These are phyloP conservation scores for Gephyroberyx darwinii DNA, from an alignment of 2,797 vertebrate genomes.

Conservation along the genomic window DNA sequence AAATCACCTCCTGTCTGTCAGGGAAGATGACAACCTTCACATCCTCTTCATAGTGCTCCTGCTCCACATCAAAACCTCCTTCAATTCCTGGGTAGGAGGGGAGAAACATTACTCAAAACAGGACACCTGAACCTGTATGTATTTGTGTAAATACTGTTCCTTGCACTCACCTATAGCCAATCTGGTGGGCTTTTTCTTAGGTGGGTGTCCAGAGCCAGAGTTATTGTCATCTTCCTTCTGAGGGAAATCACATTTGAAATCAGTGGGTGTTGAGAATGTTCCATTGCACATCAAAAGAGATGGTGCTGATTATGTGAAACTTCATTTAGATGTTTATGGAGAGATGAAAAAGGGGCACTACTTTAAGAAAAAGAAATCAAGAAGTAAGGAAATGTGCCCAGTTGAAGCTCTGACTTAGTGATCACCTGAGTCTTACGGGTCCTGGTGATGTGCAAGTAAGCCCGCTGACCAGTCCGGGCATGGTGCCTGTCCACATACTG, in stretches of 20 bases:
- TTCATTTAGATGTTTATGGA: neutral
- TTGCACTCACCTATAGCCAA: slow-evolving; percentile 90
- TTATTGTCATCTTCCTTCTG: slow-evolving; percentile 92
- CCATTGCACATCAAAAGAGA: neutral
- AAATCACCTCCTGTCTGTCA: slow-evolving; percentile 92
- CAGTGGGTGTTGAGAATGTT: neutral
- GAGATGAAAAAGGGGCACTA: neutral
- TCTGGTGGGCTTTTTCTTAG: slow-evolving; percentile 97
- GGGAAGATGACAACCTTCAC: slow-evolving; percentile 96
- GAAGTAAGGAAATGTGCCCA: neutral
- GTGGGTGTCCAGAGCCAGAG: slow-evolving; percentile 92
- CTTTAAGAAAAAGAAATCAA: neutral
- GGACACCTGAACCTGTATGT: neutral
- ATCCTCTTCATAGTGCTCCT: slow-evolving; percentile 94
- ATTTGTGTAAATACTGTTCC: neutral
- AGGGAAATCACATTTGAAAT: slow-evolving; percentile 15
- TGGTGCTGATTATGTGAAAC: neutral
- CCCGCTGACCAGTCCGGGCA: slow-evolving; percentile 90
- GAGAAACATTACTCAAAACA: neutral
- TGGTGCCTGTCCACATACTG: slow-evolving; percentile 93
- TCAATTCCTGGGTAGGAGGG: slow-evolving; percentile 85
- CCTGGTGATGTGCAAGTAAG: slow-evolving; percentile 93
- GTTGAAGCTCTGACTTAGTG: neutral
- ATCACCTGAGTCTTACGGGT: slow-evolving; percentile 86
- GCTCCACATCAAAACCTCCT: slow-evolving; percentile 97